phyloP scores from a whole-genome alignment of 2,113 vertebrate species.

The Gymnorhina tibicen region DNA sequence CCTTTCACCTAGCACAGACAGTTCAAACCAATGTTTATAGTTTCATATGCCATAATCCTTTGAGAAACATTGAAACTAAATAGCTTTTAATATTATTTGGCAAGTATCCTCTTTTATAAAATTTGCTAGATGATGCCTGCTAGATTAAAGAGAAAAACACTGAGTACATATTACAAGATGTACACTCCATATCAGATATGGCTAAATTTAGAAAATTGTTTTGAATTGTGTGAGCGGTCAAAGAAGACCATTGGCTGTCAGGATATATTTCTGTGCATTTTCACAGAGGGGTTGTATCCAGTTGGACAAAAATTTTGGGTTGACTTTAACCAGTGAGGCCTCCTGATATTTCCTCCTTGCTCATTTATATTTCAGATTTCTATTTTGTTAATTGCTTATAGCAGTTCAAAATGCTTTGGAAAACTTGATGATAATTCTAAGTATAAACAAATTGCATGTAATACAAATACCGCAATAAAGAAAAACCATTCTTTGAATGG shows the following conservation, averaged over 20 bases:
- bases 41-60: constrained; percentile 46
- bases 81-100: constrained; percentile 52
- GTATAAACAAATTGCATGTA: not conserved
- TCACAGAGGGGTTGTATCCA: not conserved
- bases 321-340: not conserved
- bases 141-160: constrained; percentile 32
- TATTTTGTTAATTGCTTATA: not conserved
- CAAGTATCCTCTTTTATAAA: constrained; percentile 26
- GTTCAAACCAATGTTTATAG: constrained; percentile 58
- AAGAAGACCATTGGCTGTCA: not conserved
- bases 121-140: not conserved
- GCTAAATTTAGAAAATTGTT: not conserved
- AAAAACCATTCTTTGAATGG: not conserved
- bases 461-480: not conserved
- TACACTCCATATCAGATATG: not conserved
- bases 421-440: not conserved
- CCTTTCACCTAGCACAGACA: constrained; percentile 59
- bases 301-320: not conserved
- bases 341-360: not conserved
- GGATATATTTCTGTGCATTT: not conserved
- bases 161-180: not conserved
- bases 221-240: not conserved
- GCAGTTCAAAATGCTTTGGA: not conserved
- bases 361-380: not conserved
- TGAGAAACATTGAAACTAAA: constrained; percentile 52